Base-by-base conservation (phyloP, 2,888 invertebrate genomes). In the Pristionchus arcanus region DNA sequence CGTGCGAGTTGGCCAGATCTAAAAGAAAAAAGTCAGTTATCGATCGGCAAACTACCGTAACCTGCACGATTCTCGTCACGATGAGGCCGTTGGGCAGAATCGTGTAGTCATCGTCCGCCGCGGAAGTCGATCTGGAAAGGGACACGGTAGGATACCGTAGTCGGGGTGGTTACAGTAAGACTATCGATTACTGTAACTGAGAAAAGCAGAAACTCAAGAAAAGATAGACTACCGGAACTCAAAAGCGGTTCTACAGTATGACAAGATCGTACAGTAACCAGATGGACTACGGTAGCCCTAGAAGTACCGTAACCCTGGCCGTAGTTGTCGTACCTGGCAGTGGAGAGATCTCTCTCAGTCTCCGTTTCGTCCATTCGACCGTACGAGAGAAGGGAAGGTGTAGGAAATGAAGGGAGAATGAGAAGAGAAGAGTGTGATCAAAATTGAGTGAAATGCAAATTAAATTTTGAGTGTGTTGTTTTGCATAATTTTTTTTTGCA, bases 61-160 rank as follows among this genome's bases (percentile, higher is more conserved):
- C 84, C 84, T 85, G 84, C 21, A 85, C 84, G 84, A 85, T 85
- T 85, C 84, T 55, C 34, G 84, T 85, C 31, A 85, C 84, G 37
- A 59, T 59, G 16, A 85, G 34, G 11, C 84, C 84, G 28, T 85
- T 85, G 34, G 55, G 59, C 34, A 85, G 84, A n/a, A 85, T 59
- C 28, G 84, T 59, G 84, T 28, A 85, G 84, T 85, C 84, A 25
- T 85, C 84, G 55, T 55, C 84, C 25, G 59, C 84, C 49, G n/a
- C 81, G 49, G 81, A 81, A 2, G 81, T 81, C 81, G 81, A 81
- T 53, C 81, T 81, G 28, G 21, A n/a, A 34, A 37, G 21, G 16
- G n/a, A 11, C 42, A 74, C 59, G 2, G 42, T 49, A 49, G 42
- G 9, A 7, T 49, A 49, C 42, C 42, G 42, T 49, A 49, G 0